These are phyloP conservation scores for Orthosia cruda DNA, from an alignment of 2,888 invertebrate genomes.

Conservation along the genomic window DNA sequence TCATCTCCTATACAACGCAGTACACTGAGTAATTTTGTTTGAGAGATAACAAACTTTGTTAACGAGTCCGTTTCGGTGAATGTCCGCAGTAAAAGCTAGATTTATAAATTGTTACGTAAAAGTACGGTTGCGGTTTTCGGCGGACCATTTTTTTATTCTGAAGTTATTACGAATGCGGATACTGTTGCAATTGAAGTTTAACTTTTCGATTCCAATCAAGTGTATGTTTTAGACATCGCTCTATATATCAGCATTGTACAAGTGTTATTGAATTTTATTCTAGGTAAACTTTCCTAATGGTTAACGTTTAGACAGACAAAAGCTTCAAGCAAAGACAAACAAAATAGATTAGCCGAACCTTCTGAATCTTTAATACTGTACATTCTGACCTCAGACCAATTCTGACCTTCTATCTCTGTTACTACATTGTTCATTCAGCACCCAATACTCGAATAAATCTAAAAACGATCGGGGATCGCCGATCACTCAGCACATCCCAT, in stretches of 20 bases:
- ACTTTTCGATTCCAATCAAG: background rate
- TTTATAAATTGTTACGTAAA: slow-evolving; percentile 35
- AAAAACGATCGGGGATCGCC: slow-evolving; percentile 14
- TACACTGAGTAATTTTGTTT: slow-evolving; percentile 59
- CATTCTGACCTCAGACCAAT: background rate
- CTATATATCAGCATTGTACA: background rate
- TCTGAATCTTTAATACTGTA: slow-evolving; percentile 9
- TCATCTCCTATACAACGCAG: slow-evolving; percentile 66
- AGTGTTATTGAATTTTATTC: background rate
- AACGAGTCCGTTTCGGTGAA: slow-evolving; percentile 19
- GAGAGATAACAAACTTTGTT: slow-evolving; percentile 45
- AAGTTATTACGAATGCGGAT: slow-evolving; percentile 1
- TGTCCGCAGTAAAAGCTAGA: slow-evolving; percentile 25
- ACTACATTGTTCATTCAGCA: slow-evolving; percentile 16
- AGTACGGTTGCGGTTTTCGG: slow-evolving; percentile 9
- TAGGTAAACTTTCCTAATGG: background rate
- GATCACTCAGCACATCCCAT: slow-evolving; percentile 26
- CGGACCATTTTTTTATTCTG: slow-evolving; percentile 12
- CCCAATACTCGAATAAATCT: slow-evolving; percentile 22
- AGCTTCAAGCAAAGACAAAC: background rate
- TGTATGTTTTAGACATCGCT: background rate
- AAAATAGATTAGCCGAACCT: too few species aligned
- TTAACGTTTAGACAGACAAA: background rate
- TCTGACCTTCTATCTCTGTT: background rate
- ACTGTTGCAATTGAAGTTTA: slow-evolving; percentile 4